Evolutionary conservation across 1,140 invertebrate species (phyloP), one percentile per base, ranked within the genome.

Genomic region (Drosophila willistoni): DNA sequence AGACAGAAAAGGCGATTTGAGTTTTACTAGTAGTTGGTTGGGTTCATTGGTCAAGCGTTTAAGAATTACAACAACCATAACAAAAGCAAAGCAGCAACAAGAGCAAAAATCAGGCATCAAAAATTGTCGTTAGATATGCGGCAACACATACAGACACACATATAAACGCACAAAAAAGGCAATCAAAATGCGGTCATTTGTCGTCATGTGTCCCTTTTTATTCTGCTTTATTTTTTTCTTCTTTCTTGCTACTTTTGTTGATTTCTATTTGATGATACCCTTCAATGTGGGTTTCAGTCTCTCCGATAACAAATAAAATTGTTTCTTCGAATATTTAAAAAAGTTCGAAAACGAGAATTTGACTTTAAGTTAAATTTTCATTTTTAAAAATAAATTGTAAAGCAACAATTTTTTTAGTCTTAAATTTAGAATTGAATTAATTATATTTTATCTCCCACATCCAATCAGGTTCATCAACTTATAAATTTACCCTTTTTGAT

Each of bases 21-120:
- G 34, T 64, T 64, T 19, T 54, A 7, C n/a, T 55, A 41, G 42
- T 62, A 22, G 29, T 33, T 55, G 63, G 56, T 59, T 66, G 64
- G 64, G 70, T 72, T 72, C 70, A 72, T 72, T 62, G 70, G 70
- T 72, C 64, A 72, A 71, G 70, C 47, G 56, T 67, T 67, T 17
- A 65, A 47, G 44, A 14, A 64, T 14, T 36, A 57, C 56, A 67
- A 67, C 39, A 67, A 5, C 17, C 10, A 12, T 4, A 64, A 57
- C 41, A 67, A 67, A 22, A 67, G 2, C 17, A 39, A 36, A 55
- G 3, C 14, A 71, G 44, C 44, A 66, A 41, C 42, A 67, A 44
- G 64, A 41, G 41, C 29, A 54, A 63, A 72, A 72, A 72, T 68
- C 36, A 51, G 19, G 44, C 44, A 51, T 51, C 44, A 51, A 47